Evolutionary conservation across 2,888 invertebrate genomes (phyloP), one percentile per base, ranked within the genome.

Genomic region (Ptilodon capucinus): DNA sequence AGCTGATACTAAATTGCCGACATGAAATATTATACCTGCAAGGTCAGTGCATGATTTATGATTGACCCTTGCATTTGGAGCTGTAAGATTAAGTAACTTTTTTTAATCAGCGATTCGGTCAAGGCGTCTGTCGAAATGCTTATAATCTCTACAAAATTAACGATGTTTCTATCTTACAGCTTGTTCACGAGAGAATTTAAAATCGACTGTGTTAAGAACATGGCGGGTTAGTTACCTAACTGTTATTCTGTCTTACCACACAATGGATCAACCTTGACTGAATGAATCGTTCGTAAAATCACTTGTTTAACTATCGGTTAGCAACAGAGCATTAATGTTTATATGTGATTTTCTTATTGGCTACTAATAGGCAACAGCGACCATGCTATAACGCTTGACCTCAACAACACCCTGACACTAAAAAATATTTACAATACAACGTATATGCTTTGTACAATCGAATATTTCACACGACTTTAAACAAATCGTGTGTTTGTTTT

Each of bases 231-330:
- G 48, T 57, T 44, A 52, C 41, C 46, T 43, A 53, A 57, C 40
- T 44, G 42, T 48, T 18, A 47, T 52, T 57, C 60, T 67, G 52
- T 71, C 64, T 56, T 57, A 60, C 51, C 67, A 68, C 54, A 67
- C 68, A 74, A 69, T 66, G 59, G 54, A 28, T 54, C 54, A 72
- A 64, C 80, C 81, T 81, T 81, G 78, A 67, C 59, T 65, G 57
- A 64, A 53, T 66, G 61, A 63, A 55, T 63, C 51, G 68, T 65
- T 57, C 46, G 61, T 61, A 61, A 68, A 70, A 71, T 68, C 60
- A 64, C 60, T 60, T 64, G 61, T 65, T 70, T 61, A 65, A 13
- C 49, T 54, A 49, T 60, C 52, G 51, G 59, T 64, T 71, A 60
- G 64, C 54, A 62, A 69, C 70, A 51, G 48, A 51, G 61, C 54